Conservation (phyloP, 2,113 vertebrate genomes). For the Phylloscopus trochilus region DNA sequence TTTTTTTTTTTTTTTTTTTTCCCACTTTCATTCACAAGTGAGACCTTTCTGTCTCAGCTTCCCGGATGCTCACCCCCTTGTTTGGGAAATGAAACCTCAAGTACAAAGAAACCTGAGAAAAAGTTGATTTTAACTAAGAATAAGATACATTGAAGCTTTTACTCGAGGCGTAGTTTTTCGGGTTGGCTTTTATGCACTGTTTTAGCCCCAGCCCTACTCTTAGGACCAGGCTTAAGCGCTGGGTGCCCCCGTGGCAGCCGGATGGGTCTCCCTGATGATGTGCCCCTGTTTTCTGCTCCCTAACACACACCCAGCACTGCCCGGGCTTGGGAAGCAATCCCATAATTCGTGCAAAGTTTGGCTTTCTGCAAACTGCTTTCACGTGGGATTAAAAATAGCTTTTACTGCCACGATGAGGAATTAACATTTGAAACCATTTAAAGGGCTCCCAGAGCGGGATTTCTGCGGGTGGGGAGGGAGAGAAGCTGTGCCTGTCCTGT, state of each 20-base stretch:
- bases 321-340: neutral
- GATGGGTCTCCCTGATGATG: accelerated
- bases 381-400: slow-evolving; percentile 40
- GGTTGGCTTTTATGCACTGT: neutral
- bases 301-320: accelerated
- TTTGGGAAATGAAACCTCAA: neutral
- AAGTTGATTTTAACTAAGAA: neutral
- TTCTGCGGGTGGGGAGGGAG: neutral
- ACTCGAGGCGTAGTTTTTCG: neutral
- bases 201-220: neutral
- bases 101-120: neutral
- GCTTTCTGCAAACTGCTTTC: slow-evolving; percentile 18
- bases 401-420: neutral
- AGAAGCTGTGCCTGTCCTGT: neutral
- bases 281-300: neutral
- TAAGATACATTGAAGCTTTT: neutral
- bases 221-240: accelerated
- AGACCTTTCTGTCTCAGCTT: neutral
- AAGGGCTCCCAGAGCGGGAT: neutral
- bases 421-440: slow-evolving; percentile 30
- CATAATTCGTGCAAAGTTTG: neutral
- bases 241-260: accelerated
- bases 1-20: neutral
- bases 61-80: neutral
- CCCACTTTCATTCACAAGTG: neutral